These are phyloP conservation scores for Mergus octosetaceus DNA, from an alignment of 2,797 vertebrate species.

Conservation along the genomic window DNA sequence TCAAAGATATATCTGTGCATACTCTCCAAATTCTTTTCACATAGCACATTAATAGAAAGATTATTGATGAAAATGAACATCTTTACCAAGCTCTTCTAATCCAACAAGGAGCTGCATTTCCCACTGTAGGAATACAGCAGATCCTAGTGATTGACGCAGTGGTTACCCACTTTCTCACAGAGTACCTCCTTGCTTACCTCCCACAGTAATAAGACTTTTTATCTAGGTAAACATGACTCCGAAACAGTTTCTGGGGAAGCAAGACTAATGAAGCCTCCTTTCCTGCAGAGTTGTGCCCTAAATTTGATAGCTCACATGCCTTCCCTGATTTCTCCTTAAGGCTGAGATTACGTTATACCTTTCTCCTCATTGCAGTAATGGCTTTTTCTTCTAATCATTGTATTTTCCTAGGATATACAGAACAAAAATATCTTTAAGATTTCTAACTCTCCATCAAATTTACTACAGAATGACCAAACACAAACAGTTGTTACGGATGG, in stretches of 20 bases:
- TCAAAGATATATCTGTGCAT: neutral
- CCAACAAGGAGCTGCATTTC: neutral
- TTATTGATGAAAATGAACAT: neutral
- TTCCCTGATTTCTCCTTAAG: neutral
- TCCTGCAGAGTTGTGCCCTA: neutral
- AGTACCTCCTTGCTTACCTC: neutral
- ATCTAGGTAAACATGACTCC: neutral
- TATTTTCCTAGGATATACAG: neutral
- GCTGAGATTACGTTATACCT: neutral
- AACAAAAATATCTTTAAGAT: neutral
- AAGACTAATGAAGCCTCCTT: neutral
- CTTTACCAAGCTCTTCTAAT: neutral
- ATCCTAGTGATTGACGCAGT: neutral
- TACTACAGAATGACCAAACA: neutral
- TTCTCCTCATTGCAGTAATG: neutral
- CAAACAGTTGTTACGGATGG: neutral
- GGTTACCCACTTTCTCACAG: neutral
- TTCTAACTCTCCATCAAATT: neutral
- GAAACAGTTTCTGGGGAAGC: neutral
- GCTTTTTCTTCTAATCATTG: neutral
- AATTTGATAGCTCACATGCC: neutral
- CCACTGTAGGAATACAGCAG: neutral
- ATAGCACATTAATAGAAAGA: neutral
- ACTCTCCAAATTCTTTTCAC: neutral
- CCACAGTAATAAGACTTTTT: neutral